Evolutionary conservation across 1,140 invertebrate genomes (phyloP), one percentile per base, ranked within the genome.

Genomic region (Helicoverpa zea): DNA sequence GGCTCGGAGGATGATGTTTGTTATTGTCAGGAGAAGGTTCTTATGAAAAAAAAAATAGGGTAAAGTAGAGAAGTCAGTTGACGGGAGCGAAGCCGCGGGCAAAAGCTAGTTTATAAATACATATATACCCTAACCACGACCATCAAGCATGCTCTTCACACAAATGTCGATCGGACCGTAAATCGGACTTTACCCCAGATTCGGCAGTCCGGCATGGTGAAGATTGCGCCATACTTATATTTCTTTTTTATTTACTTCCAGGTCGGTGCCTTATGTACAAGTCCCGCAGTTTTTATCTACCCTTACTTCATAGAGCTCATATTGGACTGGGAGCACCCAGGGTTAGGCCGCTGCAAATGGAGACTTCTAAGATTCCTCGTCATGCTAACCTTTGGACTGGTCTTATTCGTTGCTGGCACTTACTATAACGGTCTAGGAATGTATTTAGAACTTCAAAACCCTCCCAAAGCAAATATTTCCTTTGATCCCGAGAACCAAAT

Each of bases 241-340:
- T 9, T 51, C 77, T 13, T 47, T 16, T 61, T 14, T 35, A 79
- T 64, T 10, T 49, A 5, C 2, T 52, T 61, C 29, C 86, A 93
- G 92, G 75, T 93, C 1, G 92, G 92, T 5, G 80, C 87, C 5
- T 89, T 93, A 61, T 91, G 89, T 47, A 61, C 91, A 3, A 88
- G 89, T 12, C 91, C 90, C 82, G 89, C 91, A 85, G 89, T 87
- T 0, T 92, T 92, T 54, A 90, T 92, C 3, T 91, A 88, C 81
- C 91, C 92, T 0, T 88, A 88, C n/a, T 64, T 88, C 16, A 92
- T 93, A 10, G 87, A 90, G 35, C 56, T 92, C 2, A 61, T 90
- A 14, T 84, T 89, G 4, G 76, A 88, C 14, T 93, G 89, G 89
- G 83, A 91, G 3, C 63, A 89, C 14, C 92, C 91, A 0, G 90